Base-by-base conservation (phyloP, 2,797 vertebrate genomes). In the Melanotaenia parkinsoni region DNA sequence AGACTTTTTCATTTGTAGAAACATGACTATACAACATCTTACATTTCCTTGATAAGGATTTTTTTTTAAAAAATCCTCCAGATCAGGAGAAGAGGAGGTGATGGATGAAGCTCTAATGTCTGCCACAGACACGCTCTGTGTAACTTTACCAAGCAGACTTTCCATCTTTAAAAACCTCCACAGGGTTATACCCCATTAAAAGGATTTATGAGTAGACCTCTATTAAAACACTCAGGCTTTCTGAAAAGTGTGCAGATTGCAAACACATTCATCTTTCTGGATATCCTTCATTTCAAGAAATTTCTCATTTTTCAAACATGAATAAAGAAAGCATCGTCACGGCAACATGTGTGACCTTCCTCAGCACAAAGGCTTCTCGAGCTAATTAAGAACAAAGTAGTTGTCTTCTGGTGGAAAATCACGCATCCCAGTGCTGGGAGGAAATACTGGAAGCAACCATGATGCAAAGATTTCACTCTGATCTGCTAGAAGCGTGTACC, bases 391-490 rank as follows among this genome's bases (percentile, higher is more conserved):
- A 82, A 74, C 73, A 40, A 74, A 82, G 71, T 40, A 54, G 63
- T 77, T 63, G 60, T 84, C 64, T 66, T 60, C 61, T 84, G 73
- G 81, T 72, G 62, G 74, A 69, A 72, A 38, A 58, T 28, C 62
- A 57, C 64, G 59, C 58, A 68, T 70, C 70, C 65, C 57, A 64
- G 63, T 5, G 72, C 83, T 80, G 58, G 59, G 64, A 83, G 82
- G 79, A 76, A 70, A 61, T 63, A 72, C 86, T 71, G 65, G 76
- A 72, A 85, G 77, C 82, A 83, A 79, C 72, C 35, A 76, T 89
- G 88, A 89, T 83, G 86, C 88, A 90, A 89, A 70, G 72, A 84
- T 88, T 89, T 90, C 81, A 76, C 63, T 83, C 76, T 69, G 51
- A 79, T 80, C 71, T 76, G 50, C 28, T 77, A 1, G 58, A 76